Evolutionary conservation across 2,797 vertebrate species (phyloP).

Genomic region (Fistularia tabacaria): DNA sequence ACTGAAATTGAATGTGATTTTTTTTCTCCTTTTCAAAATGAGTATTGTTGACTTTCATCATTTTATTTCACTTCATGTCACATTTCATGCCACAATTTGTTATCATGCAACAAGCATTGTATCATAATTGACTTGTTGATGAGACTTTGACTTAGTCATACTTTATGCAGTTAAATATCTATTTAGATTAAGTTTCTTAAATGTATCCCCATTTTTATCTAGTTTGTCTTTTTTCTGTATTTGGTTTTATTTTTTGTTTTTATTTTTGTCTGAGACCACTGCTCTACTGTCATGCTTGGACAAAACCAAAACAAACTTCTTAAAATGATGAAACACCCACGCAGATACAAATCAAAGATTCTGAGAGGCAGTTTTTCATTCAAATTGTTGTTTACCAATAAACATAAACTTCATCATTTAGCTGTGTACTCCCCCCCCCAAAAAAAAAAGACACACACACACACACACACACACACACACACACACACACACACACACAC

Average conservation of each 20-base stretch:
- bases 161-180: conserved; percentile 42
- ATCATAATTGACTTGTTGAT: conserved; percentile 51
- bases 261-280: conserved; percentile 43
- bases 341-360: conserved; percentile 22
- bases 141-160: neutral
- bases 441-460: too few species aligned
- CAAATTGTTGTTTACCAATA: conserved; percentile 10
- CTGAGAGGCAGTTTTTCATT: conserved; percentile 20
- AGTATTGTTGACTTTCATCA: too few species aligned
- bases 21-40: too few species aligned
- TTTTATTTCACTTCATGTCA: too few species aligned
- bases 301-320: conserved; percentile 36
- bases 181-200: conserved; percentile 44
- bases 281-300: conserved; percentile 35
- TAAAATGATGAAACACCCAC: conserved; percentile 36
- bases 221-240: too few species aligned
- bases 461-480: too few species aligned
- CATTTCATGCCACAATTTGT: conserved; percentile 15
- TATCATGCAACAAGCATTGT: conserved; percentile 52
- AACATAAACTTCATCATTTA: conserved; percentile 7
- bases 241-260: too few species aligned
- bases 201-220: too few species aligned
- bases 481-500: too few species aligned
- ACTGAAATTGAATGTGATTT: too few species aligned
- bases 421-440: too few species aligned